These are phyloP conservation scores for Pterophyllum scalare DNA, from an alignment of 2,113 vertebrate species.

Conservation along the genomic window DNA sequence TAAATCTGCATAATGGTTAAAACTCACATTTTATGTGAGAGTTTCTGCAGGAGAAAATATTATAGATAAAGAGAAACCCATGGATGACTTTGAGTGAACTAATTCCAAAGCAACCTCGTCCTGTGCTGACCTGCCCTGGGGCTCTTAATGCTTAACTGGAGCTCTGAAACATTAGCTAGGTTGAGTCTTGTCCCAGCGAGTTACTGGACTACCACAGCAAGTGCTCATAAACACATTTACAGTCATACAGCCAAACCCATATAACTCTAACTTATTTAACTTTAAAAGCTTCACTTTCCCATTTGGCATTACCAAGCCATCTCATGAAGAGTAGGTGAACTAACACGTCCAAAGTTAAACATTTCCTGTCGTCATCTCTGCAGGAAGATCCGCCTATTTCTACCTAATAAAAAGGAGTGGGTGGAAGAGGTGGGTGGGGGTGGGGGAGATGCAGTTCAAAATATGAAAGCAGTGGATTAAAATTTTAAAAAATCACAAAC, in stretches of 20 bases:
- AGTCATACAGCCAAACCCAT: slow-evolving; percentile 19
- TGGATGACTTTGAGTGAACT: slow-evolving; percentile 28
- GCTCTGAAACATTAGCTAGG: slow-evolving; percentile 29
- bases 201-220: slow-evolving; percentile 6
- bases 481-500: not conserved
- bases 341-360: slow-evolving; percentile 5
- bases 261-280: not conserved
- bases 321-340: not conserved
- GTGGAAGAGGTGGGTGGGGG: not conserved
- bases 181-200: slow-evolving; percentile 37
- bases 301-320: slow-evolving; percentile 9
- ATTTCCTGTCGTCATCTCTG: slow-evolving; percentile 17
- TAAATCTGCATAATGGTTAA: not conserved
- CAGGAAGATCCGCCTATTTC: slow-evolving; percentile 10
- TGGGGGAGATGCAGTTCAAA: slow-evolving; percentile 53
- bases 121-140: slow-evolving; percentile 30
- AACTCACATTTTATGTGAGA: slow-evolving; percentile 23
- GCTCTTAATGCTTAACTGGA: slow-evolving; percentile 19
- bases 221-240: slow-evolving; percentile 40
- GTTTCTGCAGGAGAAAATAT: slow-evolving; percentile 2
- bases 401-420: slow-evolving; percentile 25
- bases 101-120: not conserved
- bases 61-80: not conserved
- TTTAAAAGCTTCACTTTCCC: slow-evolving; percentile 18
- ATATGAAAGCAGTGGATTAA: slow-evolving; percentile 17